Evolutionary conservation across 2,113 vertebrate genomes (phyloP), one percentile per base, ranked within the genome.

Genomic region (Mus musculus): DNA sequence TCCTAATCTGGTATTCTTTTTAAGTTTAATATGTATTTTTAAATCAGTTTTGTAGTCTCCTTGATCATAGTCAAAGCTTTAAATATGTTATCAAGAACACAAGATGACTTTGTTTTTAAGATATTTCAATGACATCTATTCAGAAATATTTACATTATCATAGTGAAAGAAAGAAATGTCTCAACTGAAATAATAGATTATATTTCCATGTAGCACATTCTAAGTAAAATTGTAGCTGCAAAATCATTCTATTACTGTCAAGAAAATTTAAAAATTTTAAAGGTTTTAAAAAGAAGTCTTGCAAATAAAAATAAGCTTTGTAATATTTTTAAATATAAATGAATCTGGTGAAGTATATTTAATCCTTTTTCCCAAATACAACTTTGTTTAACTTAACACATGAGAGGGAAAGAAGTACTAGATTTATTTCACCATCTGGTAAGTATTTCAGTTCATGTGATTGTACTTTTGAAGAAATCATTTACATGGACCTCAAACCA

Each of bases 51-150:
- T 96, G 78, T 78, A 96, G 14, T 96, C 93, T 65, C 61, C 20
- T 97, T 97, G 63, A 96, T 96, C 80, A 56, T 95, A 90, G 91
- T 95, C 91, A 97, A 97, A 84, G 67, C 52, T 97, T 97, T 49
- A 94, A 98, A 93, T 96, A 96, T 97, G 85, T 95, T 86, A 95
- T 61, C 91, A 36, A 56, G 96, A 96, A 93, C 84, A 90, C 67
- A 96, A 97, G 86, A 96, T 76, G 12, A 12, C 89, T 94, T 97
- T 97, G 94, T 94, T 95, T 76, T 24, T 93, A 30, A 73, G 94
- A 78, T 24, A 76, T 95, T 98, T 97, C 96, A 98, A 26, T 97
- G 49, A 73, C 67, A 80, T 33, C 72, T 95, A 90, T 97, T 98
- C 94, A 97, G 85, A 97, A 94, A 36, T 54, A 96, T 80, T 97